Evolutionary conservation across 2,888 invertebrate species (phyloP).

Genomic region (Spatulosminthurus flaviceps): DNA sequence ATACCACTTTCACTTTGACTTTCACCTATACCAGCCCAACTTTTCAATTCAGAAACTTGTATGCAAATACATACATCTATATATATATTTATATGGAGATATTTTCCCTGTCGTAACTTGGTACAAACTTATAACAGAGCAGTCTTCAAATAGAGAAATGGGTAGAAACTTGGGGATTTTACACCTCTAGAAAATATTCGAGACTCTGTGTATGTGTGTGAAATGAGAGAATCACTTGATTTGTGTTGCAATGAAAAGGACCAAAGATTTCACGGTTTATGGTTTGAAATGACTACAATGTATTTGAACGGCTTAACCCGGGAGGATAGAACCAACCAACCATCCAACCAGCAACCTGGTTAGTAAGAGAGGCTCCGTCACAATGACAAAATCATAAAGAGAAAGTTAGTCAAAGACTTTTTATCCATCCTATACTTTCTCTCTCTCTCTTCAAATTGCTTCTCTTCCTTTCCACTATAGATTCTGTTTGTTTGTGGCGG

Average conservation of each 20-base stretch:
- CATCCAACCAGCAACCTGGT: constrained; percentile 22
- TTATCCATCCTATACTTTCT: not conserved
- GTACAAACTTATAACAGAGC: too few relatives aligned
- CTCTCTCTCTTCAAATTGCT: not conserved
- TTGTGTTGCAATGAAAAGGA: constrained; percentile 11
- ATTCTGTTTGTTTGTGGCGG: not conserved
- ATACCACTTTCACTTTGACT: too few relatives aligned
- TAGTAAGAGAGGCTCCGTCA: not conserved
- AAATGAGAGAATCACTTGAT: constrained; percentile 18
- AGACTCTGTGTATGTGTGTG: not conserved
- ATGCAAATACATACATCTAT: too few relatives aligned
- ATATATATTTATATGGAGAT: too few relatives aligned
- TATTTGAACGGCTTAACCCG: constrained; percentile 4
- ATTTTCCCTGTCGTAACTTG: too few relatives aligned
- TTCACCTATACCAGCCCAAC: too few relatives aligned
- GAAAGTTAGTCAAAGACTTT: constrained; percentile 27
- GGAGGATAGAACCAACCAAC: not conserved
- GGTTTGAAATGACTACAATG: constrained; percentile 29
- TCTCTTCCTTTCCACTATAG: not conserved
- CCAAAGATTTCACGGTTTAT: constrained; percentile 28
- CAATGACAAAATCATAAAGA: constrained; percentile 32
- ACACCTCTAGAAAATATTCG: constrained; percentile 8
- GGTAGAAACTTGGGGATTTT: not conserved
- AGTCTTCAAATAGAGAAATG: too few relatives aligned
- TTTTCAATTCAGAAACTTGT: too few relatives aligned